Percentiles rank a stretch among this genome's conserved stretches.
These are phyloP conservation scores for Hypolimnas misippus DNA, from an alignment of 2,888 invertebrate genomes.

Conservation along the genomic window DNA sequence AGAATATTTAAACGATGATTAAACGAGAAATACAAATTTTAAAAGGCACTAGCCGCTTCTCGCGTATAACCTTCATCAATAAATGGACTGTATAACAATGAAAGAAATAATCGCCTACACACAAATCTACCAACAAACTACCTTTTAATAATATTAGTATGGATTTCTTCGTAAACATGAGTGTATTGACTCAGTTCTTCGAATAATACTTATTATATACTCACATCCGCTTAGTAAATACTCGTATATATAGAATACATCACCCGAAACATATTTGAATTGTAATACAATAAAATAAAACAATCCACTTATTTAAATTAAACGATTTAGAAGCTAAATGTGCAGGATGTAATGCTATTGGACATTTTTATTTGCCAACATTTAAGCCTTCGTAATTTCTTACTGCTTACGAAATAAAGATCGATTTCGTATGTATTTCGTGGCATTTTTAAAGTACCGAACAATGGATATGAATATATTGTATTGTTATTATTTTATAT, in stretches of 20 bases:
- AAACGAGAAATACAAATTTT: no score
- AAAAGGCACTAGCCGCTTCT: no score
- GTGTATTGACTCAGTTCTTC: neutral
- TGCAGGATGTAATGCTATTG: constrained; percentile 8
- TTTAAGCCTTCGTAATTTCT: neutral
- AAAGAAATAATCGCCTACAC: no score
- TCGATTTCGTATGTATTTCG: constrained; percentile 30
- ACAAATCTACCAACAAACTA: no score
- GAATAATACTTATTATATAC: neutral
- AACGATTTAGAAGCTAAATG: constrained; percentile 57
- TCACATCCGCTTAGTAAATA: constrained; percentile 1
- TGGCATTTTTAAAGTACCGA: constrained; percentile 40
- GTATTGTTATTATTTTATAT: constrained; percentile 23
- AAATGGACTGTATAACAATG: no score
- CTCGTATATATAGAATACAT: constrained; percentile 1
- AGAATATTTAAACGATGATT: no score
- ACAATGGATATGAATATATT: constrained; percentile 39
- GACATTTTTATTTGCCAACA: constrained; percentile 7
- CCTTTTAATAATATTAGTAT: no score
- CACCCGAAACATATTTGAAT: constrained; percentile 23
- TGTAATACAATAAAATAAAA: constrained; percentile 31
- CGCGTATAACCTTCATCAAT: no score
- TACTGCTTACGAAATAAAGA: constrained; percentile 7
- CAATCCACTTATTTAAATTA: constrained; percentile 51
- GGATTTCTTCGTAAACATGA: neutral